Percentiles rank a stretch among this genome's conserved stretches.
Conservation (phyloP, 1,140 invertebrate genomes). For the Drosophila teissieri region DNA sequence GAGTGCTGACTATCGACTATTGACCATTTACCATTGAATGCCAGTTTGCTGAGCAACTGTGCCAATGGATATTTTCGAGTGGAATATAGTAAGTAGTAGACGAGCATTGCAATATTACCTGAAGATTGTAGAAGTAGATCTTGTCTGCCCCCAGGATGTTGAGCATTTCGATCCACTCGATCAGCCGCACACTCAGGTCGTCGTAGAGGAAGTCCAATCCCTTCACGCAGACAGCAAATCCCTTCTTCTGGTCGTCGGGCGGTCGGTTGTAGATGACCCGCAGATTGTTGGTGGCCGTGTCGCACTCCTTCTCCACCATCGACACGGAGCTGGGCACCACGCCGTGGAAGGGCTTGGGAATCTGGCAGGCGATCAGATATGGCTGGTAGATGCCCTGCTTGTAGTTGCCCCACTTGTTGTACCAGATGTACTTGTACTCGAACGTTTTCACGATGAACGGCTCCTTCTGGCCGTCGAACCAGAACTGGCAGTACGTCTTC, state of each 20-base stretch:
- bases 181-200: conserved; percentile 93
- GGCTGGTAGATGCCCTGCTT: conserved; percentile 96
- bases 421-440: conserved; percentile 98
- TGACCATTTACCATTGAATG: not conserved
- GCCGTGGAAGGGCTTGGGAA: conserved; percentile 90
- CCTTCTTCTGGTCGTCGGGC: conserved; percentile 88
- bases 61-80: not conserved
- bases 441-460: conserved; percentile 91
- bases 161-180: conserved; percentile 98
- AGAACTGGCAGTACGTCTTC: conserved; percentile 94
- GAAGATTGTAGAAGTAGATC: conserved; percentile 96
- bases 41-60: not conserved
- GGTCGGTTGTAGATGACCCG: conserved; percentile 93
- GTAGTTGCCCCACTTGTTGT: conserved; percentile 97
- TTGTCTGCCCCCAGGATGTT: conserved; percentile 95
- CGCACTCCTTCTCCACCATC: conserved; percentile 93
- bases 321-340: conserved; percentile 93
- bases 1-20: not conserved
- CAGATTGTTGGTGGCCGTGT: conserved; percentile 94
- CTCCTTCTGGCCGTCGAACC: conserved; percentile 93
- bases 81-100: not conserved
- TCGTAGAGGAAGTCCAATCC: conserved; percentile 96
- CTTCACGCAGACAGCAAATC: conserved; percentile 98
- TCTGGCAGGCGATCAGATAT: conserved; percentile 94
- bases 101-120: conserved; percentile 75